Conservation (phyloP, 2,888 invertebrate species). For the Trachelus stipa region DNA sequence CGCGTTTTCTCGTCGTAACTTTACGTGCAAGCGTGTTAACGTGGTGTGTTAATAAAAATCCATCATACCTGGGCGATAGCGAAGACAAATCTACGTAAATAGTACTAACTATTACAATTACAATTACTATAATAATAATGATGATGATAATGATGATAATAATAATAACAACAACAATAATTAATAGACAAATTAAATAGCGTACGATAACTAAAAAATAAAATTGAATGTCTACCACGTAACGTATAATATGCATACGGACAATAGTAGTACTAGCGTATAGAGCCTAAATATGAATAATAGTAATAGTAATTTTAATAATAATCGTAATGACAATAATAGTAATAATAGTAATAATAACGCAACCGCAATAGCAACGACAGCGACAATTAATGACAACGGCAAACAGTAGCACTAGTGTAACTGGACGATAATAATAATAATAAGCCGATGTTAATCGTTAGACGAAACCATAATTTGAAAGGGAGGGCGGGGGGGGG, state of each 20-base stretch:
- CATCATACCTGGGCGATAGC: conserved; percentile 8
- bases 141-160: conserved; percentile 33
- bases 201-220: conserved; percentile 8
- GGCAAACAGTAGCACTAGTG: not conserved
- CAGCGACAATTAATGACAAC: conserved; percentile 24
- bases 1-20: not conserved
- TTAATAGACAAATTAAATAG: conserved; percentile 38
- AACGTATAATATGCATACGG: conserved; percentile 6
- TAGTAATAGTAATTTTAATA: conserved; percentile 32
- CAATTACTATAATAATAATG: conserved; percentile 28
- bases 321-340: conserved; percentile 34
- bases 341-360: conserved; percentile 26
- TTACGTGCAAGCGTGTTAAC: conserved; percentile 1
- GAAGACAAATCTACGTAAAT: conserved; percentile 17
- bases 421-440: not conserved
- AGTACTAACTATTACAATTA: conserved; percentile 13
- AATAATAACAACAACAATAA: conserved; percentile 38
- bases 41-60: conserved; percentile 6
- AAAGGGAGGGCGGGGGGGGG: not conserved
- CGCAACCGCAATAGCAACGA: conserved; percentile 29
- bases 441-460: not conserved
- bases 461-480: not conserved
- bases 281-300: conserved; percentile 25
- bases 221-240: conserved; percentile 8
- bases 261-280: not conserved